A percentile compares a stretch with the other conserved stretches of the same genome.
These are phyloP conservation scores for Palaemon carinicauda DNA, from an alignment of 1,140 invertebrate genomes.

Conservation along the genomic window DNA sequence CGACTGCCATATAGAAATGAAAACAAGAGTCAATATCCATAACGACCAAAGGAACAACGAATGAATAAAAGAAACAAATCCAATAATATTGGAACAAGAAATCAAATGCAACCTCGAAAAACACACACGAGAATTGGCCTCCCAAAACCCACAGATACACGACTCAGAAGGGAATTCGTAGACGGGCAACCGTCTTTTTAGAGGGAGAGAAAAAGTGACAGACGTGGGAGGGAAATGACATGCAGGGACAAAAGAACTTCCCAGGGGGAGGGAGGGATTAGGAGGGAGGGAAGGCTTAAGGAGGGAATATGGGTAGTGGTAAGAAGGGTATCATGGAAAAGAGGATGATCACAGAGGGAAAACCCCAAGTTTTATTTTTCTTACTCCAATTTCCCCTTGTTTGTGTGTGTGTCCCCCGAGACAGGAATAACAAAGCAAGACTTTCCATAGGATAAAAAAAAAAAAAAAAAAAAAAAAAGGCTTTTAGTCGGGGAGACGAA, in stretches of 20 bases:
- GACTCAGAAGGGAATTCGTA: not conserved
- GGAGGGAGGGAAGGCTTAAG: not conserved
- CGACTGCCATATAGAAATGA: too few species aligned
- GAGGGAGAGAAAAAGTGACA: not conserved
- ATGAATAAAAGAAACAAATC: too few species aligned
- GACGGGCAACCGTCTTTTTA: too few species aligned
- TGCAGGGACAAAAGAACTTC: not conserved
- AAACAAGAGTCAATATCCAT: too few species aligned
- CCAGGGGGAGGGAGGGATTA: too few species aligned
- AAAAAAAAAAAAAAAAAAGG: not conserved
- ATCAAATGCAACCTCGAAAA: too few species aligned
- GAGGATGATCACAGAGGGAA: not conserved
- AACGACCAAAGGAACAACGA: too few species aligned
- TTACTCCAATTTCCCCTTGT: too few species aligned
- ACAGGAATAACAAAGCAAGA: not conserved
- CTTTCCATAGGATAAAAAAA: not conserved
- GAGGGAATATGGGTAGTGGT: not conserved
- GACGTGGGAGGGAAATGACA: not conserved
- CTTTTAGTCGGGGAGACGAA: too few species aligned
- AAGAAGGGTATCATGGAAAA: not conserved
- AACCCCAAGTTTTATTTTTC: too few species aligned
- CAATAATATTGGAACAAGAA: too few species aligned
- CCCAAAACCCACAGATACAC: not conserved
- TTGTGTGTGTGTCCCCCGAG: not conserved
- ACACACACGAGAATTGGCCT: too few species aligned